Conservation (phyloP, 2,888 invertebrate species). For the Andricus curvator region DNA sequence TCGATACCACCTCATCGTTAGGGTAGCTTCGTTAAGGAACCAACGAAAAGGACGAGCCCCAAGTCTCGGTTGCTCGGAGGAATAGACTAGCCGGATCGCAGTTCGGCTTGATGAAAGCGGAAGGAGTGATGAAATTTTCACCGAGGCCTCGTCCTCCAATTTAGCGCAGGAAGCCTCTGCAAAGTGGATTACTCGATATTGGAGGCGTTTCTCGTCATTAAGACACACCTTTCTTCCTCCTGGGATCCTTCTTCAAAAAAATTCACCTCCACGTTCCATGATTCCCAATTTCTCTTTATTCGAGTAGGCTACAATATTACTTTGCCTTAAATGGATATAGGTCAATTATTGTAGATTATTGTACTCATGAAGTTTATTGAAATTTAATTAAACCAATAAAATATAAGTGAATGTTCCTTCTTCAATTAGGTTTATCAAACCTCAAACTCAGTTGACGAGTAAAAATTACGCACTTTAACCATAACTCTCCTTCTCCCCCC, state of each 20-base stretch:
- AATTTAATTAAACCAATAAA: neutral
- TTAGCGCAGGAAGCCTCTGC: constrained; percentile 29
- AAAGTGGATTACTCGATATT: constrained; percentile 39
- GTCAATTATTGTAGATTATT: neutral
- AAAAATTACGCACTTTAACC: too few species aligned
- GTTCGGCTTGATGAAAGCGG: constrained; percentile 31
- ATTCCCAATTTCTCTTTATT: constrained; percentile 26
- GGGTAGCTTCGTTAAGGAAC: constrained; percentile 18
- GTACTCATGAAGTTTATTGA: neutral
- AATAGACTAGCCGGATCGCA: constrained; percentile 23
- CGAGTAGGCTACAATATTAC: neutral
- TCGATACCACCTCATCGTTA: constrained; percentile 10
- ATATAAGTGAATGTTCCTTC: neutral
- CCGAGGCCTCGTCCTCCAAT: constrained; percentile 41
- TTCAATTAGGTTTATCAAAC: neutral
- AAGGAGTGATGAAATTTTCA: constrained; percentile 38
- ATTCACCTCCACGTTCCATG: neutral
- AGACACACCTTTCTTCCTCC: constrained; percentile 36
- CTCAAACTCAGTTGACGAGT: neutral
- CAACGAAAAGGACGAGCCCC: neutral
- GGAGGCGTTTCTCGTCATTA: constrained; percentile 38
- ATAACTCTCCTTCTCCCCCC: too few species aligned
- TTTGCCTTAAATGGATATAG: neutral
- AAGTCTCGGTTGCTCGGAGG: constrained; percentile 8
- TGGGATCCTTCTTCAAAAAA: neutral